phyloP scores from a whole-genome alignment of 2,113 vertebrate genomes.

The Leptobrachium leishanense region DNA sequence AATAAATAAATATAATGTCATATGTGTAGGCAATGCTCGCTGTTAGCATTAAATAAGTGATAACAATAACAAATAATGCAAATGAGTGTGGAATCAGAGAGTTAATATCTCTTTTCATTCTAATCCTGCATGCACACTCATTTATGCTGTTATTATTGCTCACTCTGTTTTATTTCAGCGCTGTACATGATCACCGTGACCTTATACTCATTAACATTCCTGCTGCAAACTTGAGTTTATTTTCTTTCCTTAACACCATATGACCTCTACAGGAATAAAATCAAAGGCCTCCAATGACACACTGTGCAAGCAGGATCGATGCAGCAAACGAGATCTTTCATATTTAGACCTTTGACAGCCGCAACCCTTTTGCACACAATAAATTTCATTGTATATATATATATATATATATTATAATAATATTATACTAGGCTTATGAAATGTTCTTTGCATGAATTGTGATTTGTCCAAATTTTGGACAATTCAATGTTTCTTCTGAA shows the following conservation, averaged over 20 bases:
- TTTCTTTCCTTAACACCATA: constrained; percentile 26
- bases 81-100: background rate
- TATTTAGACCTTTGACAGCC: constrained; percentile 43
- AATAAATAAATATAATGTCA: too few relatives aligned
- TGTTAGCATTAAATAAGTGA: background rate
- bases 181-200: constrained; percentile 28
- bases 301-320: constrained; percentile 46
- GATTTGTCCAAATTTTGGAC: too few relatives aligned
- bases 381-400: background rate
- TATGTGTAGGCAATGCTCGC: too few relatives aligned
- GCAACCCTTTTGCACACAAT: constrained; percentile 30
- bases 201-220: constrained; percentile 45
- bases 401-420: too few relatives aligned
- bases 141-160: constrained; percentile 6
- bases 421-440: too few relatives aligned
- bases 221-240: constrained; percentile 28
- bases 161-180: constrained; percentile 19
- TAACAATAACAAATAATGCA: background rate
- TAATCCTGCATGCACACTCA: background rate
- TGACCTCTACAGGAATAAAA: constrained; percentile 45
- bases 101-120: background rate
- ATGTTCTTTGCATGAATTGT: too few relatives aligned
- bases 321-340: constrained; percentile 42
- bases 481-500: too few relatives aligned
- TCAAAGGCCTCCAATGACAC: constrained; percentile 43